Evolutionary conservation across 2,888 invertebrate species (phyloP).

Genomic region (Polydrusus cervinus): DNA sequence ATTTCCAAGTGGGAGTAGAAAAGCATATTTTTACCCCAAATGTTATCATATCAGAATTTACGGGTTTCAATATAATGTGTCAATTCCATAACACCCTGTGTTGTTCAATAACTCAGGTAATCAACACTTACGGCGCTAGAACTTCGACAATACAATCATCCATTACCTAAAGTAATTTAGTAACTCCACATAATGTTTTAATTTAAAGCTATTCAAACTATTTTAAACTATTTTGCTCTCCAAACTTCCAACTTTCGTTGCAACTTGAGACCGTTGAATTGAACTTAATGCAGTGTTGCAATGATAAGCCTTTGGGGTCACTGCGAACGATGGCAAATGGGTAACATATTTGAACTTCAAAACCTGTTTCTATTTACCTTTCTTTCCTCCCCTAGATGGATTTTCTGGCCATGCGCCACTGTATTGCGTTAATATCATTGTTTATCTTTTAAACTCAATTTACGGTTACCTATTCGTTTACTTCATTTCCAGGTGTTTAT

Average conservation of each 20-base stretch:
- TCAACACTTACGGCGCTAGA: too few relatives aligned
- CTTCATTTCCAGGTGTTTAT: conserved; percentile 2
- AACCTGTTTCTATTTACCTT: too few relatives aligned
- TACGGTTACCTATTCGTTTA: not conserved
- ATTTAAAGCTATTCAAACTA: conserved; percentile 8
- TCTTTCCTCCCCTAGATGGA: too few relatives aligned
- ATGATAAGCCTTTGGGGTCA: not conserved
- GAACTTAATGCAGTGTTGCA: conserved; percentile 6
- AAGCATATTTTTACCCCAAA: too few relatives aligned
- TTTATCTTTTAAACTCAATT: not conserved
- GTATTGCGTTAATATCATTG: not conserved
- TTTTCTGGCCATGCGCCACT: too few relatives aligned
- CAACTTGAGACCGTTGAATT: conserved; percentile 3
- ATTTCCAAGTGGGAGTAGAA: too few relatives aligned
- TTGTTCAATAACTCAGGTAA: too few relatives aligned
- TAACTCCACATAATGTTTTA: conserved; percentile 1
- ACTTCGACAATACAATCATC: not conserved
- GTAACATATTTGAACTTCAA: not conserved
- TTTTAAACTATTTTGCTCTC: conserved; percentile 12
- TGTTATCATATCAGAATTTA: too few relatives aligned
- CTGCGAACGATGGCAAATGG: not conserved
- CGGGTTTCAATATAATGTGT: too few relatives aligned
- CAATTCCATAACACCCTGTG: too few relatives aligned
- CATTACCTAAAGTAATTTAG: conserved; percentile 17
- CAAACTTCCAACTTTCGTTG: not conserved